These are phyloP conservation scores for Sphecodes monilicornis DNA, from an alignment of 2,888 invertebrate genomes.

Conservation along the genomic window DNA sequence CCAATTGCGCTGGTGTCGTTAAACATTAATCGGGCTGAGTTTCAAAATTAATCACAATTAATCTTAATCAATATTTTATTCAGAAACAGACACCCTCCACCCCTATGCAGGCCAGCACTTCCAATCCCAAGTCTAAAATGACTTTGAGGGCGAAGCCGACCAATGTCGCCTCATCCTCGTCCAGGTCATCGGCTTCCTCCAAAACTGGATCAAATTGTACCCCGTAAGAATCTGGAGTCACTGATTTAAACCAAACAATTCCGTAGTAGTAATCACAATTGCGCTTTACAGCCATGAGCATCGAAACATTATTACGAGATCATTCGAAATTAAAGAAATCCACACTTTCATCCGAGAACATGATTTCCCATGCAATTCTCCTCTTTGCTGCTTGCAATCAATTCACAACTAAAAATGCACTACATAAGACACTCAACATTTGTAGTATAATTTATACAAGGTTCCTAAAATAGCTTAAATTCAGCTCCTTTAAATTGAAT, in stretches of 20 bases:
- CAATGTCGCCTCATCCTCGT: constrained; percentile 25
- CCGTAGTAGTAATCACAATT: neutral
- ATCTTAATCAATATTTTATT: neutral
- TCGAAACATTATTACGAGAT: neutral
- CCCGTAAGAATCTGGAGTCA: constrained; percentile 32
- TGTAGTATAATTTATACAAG: neutral
- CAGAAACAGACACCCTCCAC: constrained; percentile 66
- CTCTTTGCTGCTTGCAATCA: neutral
- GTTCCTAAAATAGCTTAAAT: neutral
- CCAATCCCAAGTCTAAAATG: constrained; percentile 71
- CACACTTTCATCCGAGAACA: neutral
- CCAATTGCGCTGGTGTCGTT: neutral
- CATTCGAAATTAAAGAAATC: neutral
- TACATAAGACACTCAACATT: neutral
- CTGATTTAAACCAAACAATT: constrained; percentile 1
- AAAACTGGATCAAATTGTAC: constrained; percentile 22
- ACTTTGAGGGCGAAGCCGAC: constrained; percentile 70
- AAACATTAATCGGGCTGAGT: neutral
- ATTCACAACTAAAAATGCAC: neutral
- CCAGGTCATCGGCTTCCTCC: constrained; percentile 38
- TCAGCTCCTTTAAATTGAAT: neutral
- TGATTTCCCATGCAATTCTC: neutral
- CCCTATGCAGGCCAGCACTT: constrained; percentile 67
- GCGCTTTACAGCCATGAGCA: neutral
- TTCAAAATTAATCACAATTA: neutral